Percentiles rank a stretch among this genome's conserved stretches.
These are phyloP conservation scores for Ctenoplectra terminalis DNA, from an alignment of 1,140 invertebrate genomes.

Conservation along the genomic window DNA sequence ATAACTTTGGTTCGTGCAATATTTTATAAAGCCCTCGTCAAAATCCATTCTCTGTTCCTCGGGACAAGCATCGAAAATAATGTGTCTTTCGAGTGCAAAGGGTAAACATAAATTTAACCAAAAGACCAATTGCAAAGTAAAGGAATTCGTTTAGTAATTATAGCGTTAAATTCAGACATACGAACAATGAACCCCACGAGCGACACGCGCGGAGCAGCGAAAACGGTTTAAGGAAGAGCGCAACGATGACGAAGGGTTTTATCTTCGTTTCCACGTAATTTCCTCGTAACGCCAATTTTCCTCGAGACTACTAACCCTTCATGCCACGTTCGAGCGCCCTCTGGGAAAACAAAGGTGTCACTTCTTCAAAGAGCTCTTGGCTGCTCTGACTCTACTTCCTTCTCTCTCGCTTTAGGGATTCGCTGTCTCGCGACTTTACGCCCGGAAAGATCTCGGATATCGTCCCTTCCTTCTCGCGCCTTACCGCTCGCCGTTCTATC, in stretches of 20 bases:
- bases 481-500: constrained; percentile 27
- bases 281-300: constrained; percentile 70
- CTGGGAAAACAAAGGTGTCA: constrained; percentile 77
- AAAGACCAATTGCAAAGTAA: too few relatives aligned
- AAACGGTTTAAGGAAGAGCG: not conserved
- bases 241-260: constrained; percentile 48
- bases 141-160: too few relatives aligned
- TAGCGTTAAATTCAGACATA: too few relatives aligned
- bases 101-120: too few relatives aligned
- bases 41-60: too few relatives aligned
- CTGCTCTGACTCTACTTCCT: constrained; percentile 37
- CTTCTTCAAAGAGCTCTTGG: constrained; percentile 71
- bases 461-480: constrained; percentile 39
- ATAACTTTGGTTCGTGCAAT: too few relatives aligned
- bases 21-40: too few relatives aligned
- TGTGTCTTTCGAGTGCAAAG: too few relatives aligned
- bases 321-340: constrained; percentile 65
- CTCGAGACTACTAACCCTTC: constrained; percentile 63
- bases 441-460: constrained; percentile 61
- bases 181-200: too few relatives aligned
- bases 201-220: not conserved
- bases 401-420: constrained; percentile 39
- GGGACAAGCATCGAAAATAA: too few relatives aligned
- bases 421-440: constrained; percentile 59
- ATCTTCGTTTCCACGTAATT: constrained; percentile 69